These are phyloP conservation scores for Oreocharis arfaki DNA, from an alignment of 2,113 vertebrate species.

Conservation along the genomic window DNA sequence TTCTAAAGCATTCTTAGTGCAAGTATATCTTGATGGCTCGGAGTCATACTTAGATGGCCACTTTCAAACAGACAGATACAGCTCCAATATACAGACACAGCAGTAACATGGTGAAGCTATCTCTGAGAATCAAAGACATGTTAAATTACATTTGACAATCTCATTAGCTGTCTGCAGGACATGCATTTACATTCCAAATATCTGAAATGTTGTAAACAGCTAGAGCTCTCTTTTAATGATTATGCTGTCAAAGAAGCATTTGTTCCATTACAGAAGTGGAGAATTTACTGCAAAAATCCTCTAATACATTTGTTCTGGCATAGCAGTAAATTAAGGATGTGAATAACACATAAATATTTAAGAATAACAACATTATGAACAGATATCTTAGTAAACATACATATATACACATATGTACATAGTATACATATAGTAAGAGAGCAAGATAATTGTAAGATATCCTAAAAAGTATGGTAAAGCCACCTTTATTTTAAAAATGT, in stretches of 20 bases:
- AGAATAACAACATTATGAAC: not conserved
- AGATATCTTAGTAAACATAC: not conserved
- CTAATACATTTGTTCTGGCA: not conserved
- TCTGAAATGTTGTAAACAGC: not conserved
- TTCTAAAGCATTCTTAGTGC: not conserved
- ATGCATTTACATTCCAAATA: not conserved
- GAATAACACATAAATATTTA: not conserved
- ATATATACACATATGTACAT: not conserved
- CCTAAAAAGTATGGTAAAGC: not conserved
- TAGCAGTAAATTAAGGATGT: not conserved
- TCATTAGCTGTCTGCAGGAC: constrained; percentile 3
- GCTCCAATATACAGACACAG: not conserved
- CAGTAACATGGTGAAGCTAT: not conserved
- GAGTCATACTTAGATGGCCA: not conserved
- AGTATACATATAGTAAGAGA: not conserved
- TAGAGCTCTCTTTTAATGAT: not conserved
- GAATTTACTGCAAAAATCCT: not conserved
- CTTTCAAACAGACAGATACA: not conserved
- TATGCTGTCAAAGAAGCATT: not conserved
- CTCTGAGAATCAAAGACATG: not conserved
- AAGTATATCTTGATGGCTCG: not conserved
- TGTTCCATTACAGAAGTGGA: not conserved
- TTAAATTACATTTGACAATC: constrained; percentile 20
- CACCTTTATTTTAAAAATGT: not conserved
- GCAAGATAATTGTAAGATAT: not conserved